Conservation (phyloP, 2,797 vertebrate genomes). For the Melanogrammus aeglefinus region DNA sequence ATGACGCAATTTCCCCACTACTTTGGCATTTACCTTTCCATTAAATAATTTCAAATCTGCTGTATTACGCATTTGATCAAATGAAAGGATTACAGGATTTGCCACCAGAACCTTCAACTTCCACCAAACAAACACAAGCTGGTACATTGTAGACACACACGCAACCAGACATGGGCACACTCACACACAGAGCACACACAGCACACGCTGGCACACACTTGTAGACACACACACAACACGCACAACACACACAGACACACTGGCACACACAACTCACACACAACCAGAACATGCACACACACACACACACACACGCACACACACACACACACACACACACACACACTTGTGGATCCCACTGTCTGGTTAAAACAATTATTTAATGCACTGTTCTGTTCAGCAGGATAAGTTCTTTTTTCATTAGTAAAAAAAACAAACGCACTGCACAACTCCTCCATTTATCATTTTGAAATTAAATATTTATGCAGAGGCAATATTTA, state of each 20-base stretch:
- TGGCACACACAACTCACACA: too few relatives aligned
- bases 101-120: constrained; percentile 58
- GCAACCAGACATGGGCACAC: not conserved
- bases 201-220: constrained; percentile 11
- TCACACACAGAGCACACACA: constrained; percentile 18
- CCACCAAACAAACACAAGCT: constrained; percentile 35
- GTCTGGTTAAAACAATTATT: constrained; percentile 75
- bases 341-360: constrained; percentile 55
- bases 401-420: constrained; percentile 9
- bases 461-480: not conserved
- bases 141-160: constrained; percentile 34
- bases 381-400: constrained; percentile 66
- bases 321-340: constrained; percentile 18
- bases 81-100: constrained; percentile 77
- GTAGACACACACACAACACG: constrained; percentile 21
- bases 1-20: constrained; percentile 31
- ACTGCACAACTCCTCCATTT: not conserved
- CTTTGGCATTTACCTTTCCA: constrained; percentile 52
- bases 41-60: constrained; percentile 75
- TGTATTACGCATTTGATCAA: constrained; percentile 72
- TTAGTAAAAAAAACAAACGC: constrained; percentile 15
- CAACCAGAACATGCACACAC: too few relatives aligned
- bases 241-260: constrained; percentile 18
- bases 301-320: constrained; percentile 25
- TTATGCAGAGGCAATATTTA: not conserved